Percentiles rank a stretch among this genome's conserved stretches.
Conservation (phyloP, 2,888 invertebrate species). For the Oscheius sp. region DNA sequence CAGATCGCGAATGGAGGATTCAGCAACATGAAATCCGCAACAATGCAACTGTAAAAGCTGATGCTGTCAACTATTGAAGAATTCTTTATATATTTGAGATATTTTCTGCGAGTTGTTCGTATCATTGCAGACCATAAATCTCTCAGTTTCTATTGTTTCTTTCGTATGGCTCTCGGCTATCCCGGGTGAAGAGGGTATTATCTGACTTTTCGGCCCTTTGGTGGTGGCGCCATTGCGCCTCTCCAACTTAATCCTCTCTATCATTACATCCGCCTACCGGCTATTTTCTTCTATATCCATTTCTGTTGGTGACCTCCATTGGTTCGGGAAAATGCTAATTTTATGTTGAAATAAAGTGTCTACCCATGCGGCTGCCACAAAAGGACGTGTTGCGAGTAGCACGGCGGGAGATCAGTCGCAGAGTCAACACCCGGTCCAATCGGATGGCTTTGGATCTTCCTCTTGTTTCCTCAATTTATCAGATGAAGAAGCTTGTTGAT, state of each 20-base stretch:
- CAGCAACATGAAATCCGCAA: slow-evolving; percentile 48
- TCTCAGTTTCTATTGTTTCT: background rate
- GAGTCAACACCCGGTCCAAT: slow-evolving; percentile 34
- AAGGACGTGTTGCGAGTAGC: slow-evolving; percentile 43
- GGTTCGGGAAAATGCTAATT: slow-evolving; percentile 34
- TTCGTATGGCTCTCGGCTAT: background rate
- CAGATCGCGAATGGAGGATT: slow-evolving; percentile 50
- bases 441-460: slow-evolving; percentile 1
- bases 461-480: background rate
- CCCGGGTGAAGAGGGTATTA: slow-evolving; percentile 38
- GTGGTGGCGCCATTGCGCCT: slow-evolving; percentile 12
- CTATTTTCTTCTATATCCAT: slow-evolving; percentile 1
- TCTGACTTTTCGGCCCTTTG: slow-evolving; percentile 36
- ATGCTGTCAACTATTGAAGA: slow-evolving; percentile 79
- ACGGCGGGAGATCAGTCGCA: slow-evolving; percentile 15
- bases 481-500: background rate
- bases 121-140: background rate
- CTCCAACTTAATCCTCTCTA: slow-evolving; percentile 36
- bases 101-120: background rate
- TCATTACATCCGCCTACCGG: slow-evolving; percentile 31
- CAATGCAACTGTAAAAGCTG: slow-evolving; percentile 77
- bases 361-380: slow-evolving; percentile 38
- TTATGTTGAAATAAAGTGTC: slow-evolving; percentile 38
- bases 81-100: background rate
- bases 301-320: slow-evolving; percentile 19